A percentile compares a stretch with the other conserved stretches of the same genome.
Conservation (phyloP, 1,140 invertebrate species). For the Ceratosolen fusciceps region DNA sequence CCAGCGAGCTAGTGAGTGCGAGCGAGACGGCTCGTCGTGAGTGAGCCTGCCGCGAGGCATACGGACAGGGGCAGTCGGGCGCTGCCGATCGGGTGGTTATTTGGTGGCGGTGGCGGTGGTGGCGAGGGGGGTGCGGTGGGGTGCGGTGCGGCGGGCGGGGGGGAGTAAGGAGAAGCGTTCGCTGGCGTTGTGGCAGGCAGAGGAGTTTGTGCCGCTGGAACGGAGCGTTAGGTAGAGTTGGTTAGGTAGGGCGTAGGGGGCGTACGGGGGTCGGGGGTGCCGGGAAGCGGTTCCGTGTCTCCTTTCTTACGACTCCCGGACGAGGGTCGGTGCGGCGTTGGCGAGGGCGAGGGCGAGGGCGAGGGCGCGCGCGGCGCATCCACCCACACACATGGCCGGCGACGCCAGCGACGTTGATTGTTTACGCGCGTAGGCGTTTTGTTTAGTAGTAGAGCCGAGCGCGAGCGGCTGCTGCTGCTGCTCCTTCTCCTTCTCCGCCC, state of each 20-base stretch:
- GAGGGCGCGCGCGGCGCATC: neutral
- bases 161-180: neutral
- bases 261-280: neutral
- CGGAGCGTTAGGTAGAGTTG: no score
- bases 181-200: no score
- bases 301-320: neutral
- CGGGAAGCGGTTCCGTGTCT: no score
- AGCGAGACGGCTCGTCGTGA: no score
- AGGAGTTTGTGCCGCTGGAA: no score
- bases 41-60: neutral
- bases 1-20: neutral
- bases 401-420: constrained; percentile 1
- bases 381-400: neutral
- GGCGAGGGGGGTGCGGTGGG: no score
- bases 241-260: neutral
- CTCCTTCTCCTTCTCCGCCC: neutral
- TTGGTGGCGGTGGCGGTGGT: no score
- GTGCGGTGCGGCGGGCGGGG: neutral
- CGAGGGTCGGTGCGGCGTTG: no score
- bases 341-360: neutral
- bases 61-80: no score
- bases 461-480: neutral
- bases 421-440: constrained; percentile 24
- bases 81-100: no score
- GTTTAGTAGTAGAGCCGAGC: neutral